These are phyloP conservation scores for Bombus confusus DNA, from an alignment of 1,140 invertebrate genomes.

Conservation along the genomic window DNA sequence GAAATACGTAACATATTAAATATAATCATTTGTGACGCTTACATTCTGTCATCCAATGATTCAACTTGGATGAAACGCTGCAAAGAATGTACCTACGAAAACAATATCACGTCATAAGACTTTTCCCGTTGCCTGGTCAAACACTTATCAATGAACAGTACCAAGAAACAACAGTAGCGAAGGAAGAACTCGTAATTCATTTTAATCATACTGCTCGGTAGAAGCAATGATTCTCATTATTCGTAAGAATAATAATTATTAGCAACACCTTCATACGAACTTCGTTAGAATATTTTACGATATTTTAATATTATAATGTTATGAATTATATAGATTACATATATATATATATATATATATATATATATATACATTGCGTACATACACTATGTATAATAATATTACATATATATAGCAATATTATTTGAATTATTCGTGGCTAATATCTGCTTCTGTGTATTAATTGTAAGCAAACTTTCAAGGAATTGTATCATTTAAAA, in stretches of 20 bases:
- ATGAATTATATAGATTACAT: too few relatives aligned
- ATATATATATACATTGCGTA: too few relatives aligned
- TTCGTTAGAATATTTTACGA: too few relatives aligned
- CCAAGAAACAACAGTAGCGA: not conserved
- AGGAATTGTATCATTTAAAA: not conserved
- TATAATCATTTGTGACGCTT: not conserved
- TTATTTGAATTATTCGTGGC: too few relatives aligned
- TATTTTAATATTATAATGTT: too few relatives aligned
- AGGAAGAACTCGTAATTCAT: not conserved
- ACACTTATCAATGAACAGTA: not conserved
- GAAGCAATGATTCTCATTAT: not conserved
- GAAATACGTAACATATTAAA: not conserved
- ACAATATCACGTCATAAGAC: not conserved
- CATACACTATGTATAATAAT: too few relatives aligned
- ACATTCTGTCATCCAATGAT: not conserved
- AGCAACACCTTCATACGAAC: too few relatives aligned
- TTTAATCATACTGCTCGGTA: not conserved
- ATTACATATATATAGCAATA: too few relatives aligned
- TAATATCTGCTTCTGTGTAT: too few relatives aligned
- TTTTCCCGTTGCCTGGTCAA: not conserved
- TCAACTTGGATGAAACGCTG: not conserved
- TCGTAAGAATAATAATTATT: too few relatives aligned
- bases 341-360: too few relatives aligned
- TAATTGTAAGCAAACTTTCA: not conserved
- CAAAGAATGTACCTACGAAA: not conserved